Evolutionary conservation across 2,888 invertebrate genomes (phyloP).

Genomic region (Holacanthella duospinosa): DNA sequence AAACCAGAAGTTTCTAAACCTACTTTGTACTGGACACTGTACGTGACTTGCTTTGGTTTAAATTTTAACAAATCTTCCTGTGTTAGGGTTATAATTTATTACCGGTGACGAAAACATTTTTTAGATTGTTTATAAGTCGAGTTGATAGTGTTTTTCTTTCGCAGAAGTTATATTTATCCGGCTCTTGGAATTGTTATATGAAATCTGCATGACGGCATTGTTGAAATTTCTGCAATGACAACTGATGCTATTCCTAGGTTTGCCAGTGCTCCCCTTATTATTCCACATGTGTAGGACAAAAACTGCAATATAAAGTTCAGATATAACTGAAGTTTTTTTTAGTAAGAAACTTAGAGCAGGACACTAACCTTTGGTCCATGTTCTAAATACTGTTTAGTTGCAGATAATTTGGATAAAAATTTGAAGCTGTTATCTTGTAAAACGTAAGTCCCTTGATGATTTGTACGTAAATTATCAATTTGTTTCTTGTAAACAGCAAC

Average conservation of each 20-base stretch:
- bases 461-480: slow-evolving; percentile 92
- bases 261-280: slow-evolving; percentile 85
- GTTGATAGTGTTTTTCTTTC: no score
- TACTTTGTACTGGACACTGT: no score
- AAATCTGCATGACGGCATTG: slow-evolving; percentile 86
- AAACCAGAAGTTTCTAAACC: no score
- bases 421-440: slow-evolving; percentile 91
- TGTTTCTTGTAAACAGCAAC: slow-evolving; percentile 94
- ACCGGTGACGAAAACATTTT: no score
- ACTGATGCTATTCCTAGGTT: slow-evolving; percentile 87
- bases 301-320: slow-evolving; percentile 49
- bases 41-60: no score
- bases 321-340: slow-evolving; percentile 20
- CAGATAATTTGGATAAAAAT: slow-evolving; percentile 76
- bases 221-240: slow-evolving; percentile 87
- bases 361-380: slow-evolving; percentile 66
- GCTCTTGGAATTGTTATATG: slow-evolving; percentile 73
- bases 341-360: neutral
- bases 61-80: no score
- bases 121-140: no score
- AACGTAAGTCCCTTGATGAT: slow-evolving; percentile 96
- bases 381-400: slow-evolving; percentile 81
- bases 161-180: no score
- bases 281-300: slow-evolving; percentile 90
- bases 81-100: no score